phyloP scores from a whole-genome alignment of 2,113 vertebrate species.

The Geothlypis trichas region DNA sequence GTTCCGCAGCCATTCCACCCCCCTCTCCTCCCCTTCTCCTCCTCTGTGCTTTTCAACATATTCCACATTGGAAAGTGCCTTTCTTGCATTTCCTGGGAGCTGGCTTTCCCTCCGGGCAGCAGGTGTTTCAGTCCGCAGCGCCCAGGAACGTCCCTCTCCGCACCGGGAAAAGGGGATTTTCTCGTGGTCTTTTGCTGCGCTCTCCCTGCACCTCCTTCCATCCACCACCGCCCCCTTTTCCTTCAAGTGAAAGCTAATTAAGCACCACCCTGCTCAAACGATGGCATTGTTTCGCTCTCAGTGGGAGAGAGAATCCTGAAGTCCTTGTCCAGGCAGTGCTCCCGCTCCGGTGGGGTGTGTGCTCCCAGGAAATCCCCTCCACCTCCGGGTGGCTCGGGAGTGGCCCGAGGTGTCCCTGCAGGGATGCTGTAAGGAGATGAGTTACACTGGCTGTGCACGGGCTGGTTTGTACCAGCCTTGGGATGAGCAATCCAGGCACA shows the following conservation, averaged over 20 bases:
- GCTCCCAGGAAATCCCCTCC: not conserved
- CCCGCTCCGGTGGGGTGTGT: not conserved
- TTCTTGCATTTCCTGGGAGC: conserved; percentile 66
- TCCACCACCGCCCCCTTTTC: not conserved
- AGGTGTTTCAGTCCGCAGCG: conserved; percentile 24
- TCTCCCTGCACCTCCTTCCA: not conserved
- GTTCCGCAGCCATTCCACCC: conserved; percentile 25
- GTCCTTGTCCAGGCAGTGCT: not conserved
- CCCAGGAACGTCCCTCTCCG: not conserved
- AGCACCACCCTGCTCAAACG: not conserved
- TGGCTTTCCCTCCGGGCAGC: conserved; percentile 48
- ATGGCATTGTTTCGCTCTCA: not conserved
- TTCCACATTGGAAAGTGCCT: conserved; percentile 59
- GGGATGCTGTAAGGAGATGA: accelerated
- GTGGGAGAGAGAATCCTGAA: not conserved
- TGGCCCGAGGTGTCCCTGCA: accelerated
- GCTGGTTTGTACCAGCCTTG: not conserved
- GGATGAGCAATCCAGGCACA: not conserved
- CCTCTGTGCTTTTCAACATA: conserved; percentile 47
- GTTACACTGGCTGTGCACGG: not conserved
- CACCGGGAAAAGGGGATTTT: conserved; percentile 17
- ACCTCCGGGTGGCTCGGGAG: not conserved
- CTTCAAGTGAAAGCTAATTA: conserved; percentile 22
- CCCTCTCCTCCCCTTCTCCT: not conserved
- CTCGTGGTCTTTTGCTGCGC: not conserved